Percentiles rank a stretch among this genome's conserved stretches.
These are phyloP conservation scores for Adelosebastes latens DNA, from an alignment of 2,797 vertebrate genomes.

Conservation along the genomic window DNA sequence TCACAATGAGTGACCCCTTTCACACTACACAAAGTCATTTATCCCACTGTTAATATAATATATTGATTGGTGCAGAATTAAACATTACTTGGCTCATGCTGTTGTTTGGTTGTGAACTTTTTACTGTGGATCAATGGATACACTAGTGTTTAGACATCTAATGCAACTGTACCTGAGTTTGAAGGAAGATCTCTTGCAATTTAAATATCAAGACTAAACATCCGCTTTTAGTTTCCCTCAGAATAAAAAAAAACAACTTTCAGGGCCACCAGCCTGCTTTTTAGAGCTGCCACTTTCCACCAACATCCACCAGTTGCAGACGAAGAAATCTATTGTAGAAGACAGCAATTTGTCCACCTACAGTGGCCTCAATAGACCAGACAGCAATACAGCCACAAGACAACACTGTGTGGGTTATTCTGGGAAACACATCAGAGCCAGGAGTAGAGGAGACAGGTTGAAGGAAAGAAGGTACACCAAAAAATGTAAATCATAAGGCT, in stretches of 20 bases:
- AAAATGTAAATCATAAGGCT: background rate
- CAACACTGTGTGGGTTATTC: slow-evolving; percentile 48
- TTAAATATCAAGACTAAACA: background rate
- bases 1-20: background rate
- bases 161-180: background rate
- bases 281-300: background rate
- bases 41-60: background rate
- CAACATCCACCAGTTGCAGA: slow-evolving; percentile 7
- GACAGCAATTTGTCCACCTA: slow-evolving; percentile 49
- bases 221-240: background rate
- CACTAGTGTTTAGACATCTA: background rate
- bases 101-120: background rate
- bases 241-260: background rate
- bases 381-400: slow-evolving; percentile 36
- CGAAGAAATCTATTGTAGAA: slow-evolving; percentile 18
- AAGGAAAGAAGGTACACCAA: background rate
- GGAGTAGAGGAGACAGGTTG: slow-evolving; percentile 24
- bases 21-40: background rate
- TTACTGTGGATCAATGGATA: background rate
- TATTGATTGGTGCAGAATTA: background rate
- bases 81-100: background rate
- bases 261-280: background rate
- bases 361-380: slow-evolving; percentile 46
- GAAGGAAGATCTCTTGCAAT: background rate
- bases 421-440: slow-evolving; percentile 49